Evolutionary conservation across 2,888 invertebrate genomes (phyloP).

Genomic region (Dromius quadrimaculatus): DNA sequence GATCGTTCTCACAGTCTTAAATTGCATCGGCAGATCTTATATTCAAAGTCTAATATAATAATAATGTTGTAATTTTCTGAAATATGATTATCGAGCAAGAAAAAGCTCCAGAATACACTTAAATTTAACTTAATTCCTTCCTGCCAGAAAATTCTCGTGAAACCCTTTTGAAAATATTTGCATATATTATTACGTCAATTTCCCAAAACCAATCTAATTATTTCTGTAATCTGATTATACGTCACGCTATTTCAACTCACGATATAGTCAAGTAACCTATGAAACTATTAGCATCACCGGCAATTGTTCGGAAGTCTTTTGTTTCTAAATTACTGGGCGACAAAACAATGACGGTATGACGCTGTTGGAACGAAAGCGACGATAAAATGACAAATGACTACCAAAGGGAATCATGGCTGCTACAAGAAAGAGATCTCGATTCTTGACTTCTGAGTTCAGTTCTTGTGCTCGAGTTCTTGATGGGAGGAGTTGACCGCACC

Average conservation of each 20-base stretch:
- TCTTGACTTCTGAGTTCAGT: slow-evolving; percentile 6
- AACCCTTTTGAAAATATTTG: no score
- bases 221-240: background rate
- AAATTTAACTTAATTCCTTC: no score
- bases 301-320: slow-evolving; percentile 33
- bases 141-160: no score
- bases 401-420: slow-evolving; percentile 17
- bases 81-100: no score
- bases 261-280: slow-evolving; percentile 12
- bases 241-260: slow-evolving; percentile 23
- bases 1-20: no score
- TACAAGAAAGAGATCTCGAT: background rate
- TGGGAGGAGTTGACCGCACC: slow-evolving; percentile 34
- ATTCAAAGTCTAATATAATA: no score
- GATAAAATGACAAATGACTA: slow-evolving; percentile 22
- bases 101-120: no score
- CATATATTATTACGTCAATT: no score
- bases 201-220: slow-evolving; percentile 19
- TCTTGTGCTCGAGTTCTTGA: background rate
- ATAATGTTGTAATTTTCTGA: no score
- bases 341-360: slow-evolving; percentile 16
- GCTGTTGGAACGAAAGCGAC: slow-evolving; percentile 3
- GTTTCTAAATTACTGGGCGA: slow-evolving; percentile 34
- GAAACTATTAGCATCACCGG: background rate
- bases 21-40: no score